Conservation (phyloP, 2,888 invertebrate genomes). For the Unio pictorum region DNA sequence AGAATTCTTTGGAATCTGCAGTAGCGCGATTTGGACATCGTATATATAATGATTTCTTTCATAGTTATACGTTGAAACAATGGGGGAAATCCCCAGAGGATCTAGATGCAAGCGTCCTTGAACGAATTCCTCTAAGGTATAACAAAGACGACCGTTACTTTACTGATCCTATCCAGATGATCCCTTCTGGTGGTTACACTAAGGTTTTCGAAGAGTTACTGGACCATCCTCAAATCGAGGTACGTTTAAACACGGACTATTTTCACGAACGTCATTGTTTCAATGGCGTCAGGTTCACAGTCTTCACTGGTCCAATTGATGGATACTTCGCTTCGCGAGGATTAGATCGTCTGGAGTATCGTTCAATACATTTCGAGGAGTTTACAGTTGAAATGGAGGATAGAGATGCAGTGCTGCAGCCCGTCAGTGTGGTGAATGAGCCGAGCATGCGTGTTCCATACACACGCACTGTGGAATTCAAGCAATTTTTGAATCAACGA, state of each 20-base stretch:
- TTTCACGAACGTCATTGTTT: not conserved
- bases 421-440: conserved; percentile 7
- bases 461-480: conserved; percentile 10
- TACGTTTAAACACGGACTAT: conserved; percentile 1
- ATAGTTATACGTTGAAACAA: conserved; percentile 11
- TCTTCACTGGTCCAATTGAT: conserved; percentile 11
- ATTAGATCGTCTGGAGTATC: conserved; percentile 4
- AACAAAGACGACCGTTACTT: conserved; percentile 12
- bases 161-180: conserved; percentile 5
- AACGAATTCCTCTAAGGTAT: conserved; percentile 7
- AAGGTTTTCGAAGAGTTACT: conserved; percentile 8
- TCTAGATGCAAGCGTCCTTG: conserved; percentile 9
- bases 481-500: conserved; percentile 7
- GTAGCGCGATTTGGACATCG: conserved; percentile 2
- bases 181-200: conserved; percentile 7
- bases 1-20: not conserved
- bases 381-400: not conserved
- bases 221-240: conserved; percentile 2
- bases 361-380: conserved; percentile 3
- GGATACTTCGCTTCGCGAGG: conserved; percentile 4
- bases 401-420: not conserved
- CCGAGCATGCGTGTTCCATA: not conserved
- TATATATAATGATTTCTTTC: conserved; percentile 8
- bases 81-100: conserved; percentile 10
- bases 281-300: not conserved